Evolutionary conservation across 2,888 invertebrate species (phyloP), one percentile per base, ranked within the genome.

Genomic region (Acleris literana): DNA sequence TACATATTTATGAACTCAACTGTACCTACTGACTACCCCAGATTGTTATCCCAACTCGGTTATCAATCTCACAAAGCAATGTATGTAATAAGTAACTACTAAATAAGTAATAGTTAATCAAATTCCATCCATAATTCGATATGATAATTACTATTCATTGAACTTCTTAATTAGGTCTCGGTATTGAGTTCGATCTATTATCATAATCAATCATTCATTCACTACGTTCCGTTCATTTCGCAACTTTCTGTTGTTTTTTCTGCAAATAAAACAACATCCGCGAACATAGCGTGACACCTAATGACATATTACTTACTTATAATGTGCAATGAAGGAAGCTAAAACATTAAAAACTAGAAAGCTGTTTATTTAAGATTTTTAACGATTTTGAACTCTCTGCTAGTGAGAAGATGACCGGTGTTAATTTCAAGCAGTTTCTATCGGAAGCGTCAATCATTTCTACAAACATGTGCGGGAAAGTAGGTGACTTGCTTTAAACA

Each of bases 401-500:
- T 16, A 16, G 17, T 60, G 25, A 17, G 29, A 13, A 57, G 29
- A 63, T 46, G 64, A 29, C 25, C 18, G 56, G 43, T 63, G 63
- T 63, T 63, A 51, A 63, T 63, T 63, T 63, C 63, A 56, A 29
- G 25, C 69, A 80, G 78, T 84, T 84, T 82, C 79, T 83, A 86
- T 85, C 76, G 84, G 81, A 69, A 73, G 74, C 73, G 86, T 78
- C 79, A 86, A 87, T 86, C 81, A 83, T 84, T 83, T 82, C 78
- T 76, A 77, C 83, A 87, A 86, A 84, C 80, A 85, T 76, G 69
- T 73, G 66, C 65, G 63, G 70, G 82, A 84, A 84, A 85, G 83
- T 84, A 80, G 87, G 86, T 83, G 77, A 84, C 79, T 82, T 73
- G 77, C 71, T 70, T 70, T 55, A 78, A 80, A 72, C 78, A 77